These are phyloP conservation scores for Eilema sororculum DNA, from an alignment of 2,888 invertebrate species.

Conservation along the genomic window DNA sequence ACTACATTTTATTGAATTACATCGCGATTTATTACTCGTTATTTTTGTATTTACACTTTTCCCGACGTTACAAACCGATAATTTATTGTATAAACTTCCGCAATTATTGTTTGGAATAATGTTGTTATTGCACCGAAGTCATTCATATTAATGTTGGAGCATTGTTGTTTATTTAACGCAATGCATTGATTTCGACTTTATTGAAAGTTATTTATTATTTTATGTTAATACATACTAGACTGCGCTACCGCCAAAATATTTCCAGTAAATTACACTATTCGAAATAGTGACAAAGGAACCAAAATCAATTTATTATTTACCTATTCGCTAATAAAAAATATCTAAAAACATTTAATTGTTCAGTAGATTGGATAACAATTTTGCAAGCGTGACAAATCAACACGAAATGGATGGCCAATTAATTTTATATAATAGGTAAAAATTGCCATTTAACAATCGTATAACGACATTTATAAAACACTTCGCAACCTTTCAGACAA, in stretches of 20 bases:
- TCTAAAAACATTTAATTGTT: conserved; percentile 31
- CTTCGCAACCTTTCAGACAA: conserved; percentile 21
- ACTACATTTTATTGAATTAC: neutral
- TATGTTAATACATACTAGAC: neutral
- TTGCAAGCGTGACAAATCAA: conserved; percentile 38
- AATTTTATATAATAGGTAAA: conserved; percentile 42
- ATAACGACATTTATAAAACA: conserved; percentile 22
- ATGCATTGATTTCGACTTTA: neutral
- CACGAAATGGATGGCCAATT: conserved; percentile 39
- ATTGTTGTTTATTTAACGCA: neutral
- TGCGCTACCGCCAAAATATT: neutral
- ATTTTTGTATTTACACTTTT: neutral
- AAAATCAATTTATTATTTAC: neutral
- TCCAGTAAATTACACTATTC: neutral
- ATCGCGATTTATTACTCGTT: neutral
- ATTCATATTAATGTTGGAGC: neutral
- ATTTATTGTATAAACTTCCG: neutral
- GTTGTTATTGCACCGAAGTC: neutral
- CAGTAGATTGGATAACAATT: conserved; percentile 34
- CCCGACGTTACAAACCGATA: neutral
- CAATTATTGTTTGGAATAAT: neutral
- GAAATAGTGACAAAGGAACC: neutral
- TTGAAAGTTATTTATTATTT: neutral
- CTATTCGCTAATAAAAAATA: neutral
- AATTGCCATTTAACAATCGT: conserved; percentile 28